These are phyloP conservation scores for Dermatophagoides farinae DNA, from an alignment of 1,140 invertebrate genomes.

Conservation along the genomic window DNA sequence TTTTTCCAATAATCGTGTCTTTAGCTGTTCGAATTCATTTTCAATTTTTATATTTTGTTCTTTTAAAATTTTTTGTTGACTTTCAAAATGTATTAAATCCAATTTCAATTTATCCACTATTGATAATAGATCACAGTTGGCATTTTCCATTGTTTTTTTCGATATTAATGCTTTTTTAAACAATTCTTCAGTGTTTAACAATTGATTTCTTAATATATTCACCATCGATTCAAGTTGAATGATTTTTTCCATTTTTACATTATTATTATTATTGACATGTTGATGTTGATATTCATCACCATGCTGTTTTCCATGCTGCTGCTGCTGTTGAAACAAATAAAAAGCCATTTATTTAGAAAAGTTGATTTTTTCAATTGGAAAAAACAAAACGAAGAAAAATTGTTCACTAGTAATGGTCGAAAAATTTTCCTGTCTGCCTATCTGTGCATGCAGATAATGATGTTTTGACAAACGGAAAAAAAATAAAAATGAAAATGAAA, in stretches of 20 bases:
- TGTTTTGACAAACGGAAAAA: too few species aligned
- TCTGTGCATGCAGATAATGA: too few species aligned
- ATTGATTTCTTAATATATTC: neutral
- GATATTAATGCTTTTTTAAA: constrained; percentile 6
- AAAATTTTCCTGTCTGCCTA: too few species aligned
- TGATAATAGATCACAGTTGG: constrained; percentile 5
- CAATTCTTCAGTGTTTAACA: constrained; percentile 3
- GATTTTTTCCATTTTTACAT: neutral
- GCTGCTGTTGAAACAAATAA: neutral
- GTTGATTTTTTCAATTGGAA: neutral
- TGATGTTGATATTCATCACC: neutral
- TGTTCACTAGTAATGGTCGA: too few species aligned
- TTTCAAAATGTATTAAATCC: constrained; percentile 6
- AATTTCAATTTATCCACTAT: constrained; percentile 6
- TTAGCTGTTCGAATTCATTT: neutral
- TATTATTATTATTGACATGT: too few species aligned
- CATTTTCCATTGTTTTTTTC: neutral
- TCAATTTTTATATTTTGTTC: constrained; percentile 23
- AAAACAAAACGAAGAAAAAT: neutral
- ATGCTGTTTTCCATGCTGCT: neutral
- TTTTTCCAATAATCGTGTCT: constrained; percentile 2
- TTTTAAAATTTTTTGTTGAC: neutral
- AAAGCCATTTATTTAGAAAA: neutral
- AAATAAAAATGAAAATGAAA: too few species aligned
- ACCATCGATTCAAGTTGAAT: constrained; percentile 2